Conservation (phyloP, 2,113 vertebrate species). For the Protobothrops flavoviridis region DNA sequence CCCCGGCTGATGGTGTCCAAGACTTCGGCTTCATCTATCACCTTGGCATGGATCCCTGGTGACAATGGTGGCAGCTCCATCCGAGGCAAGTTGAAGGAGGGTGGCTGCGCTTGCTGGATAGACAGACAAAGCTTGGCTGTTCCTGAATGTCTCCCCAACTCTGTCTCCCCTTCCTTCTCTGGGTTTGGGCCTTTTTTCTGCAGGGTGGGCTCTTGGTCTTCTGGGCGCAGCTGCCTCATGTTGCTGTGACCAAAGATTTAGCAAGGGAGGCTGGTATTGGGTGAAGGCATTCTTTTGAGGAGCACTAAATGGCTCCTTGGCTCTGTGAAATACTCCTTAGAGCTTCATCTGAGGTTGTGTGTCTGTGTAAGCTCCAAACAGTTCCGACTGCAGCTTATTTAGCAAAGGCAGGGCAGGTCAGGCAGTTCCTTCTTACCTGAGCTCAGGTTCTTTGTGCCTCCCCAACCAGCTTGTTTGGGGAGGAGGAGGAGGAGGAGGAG, state of each 20-base stretch:
- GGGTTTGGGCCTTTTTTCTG: neutral
- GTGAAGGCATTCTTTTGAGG: neutral
- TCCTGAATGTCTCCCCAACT: too few species aligned
- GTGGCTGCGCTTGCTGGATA: neutral
- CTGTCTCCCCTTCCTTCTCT: neutral
- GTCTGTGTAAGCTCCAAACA: neutral
- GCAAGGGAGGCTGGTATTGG: neutral
- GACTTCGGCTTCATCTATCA: conserved; percentile 92
- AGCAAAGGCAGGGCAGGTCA: neutral
- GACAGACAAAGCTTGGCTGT: neutral
- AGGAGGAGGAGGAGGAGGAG: neutral
- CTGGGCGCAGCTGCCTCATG: neutral
- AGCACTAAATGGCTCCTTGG: neutral
- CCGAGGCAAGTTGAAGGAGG: conserved; percentile 60
- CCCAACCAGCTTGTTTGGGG: neutral
- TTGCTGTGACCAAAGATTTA: neutral
- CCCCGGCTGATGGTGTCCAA: conserved; percentile 95
- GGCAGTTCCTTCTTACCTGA: neutral
- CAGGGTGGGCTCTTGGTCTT: neutral
- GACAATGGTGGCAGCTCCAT: conserved; percentile 94
- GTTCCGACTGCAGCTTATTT: neutral
- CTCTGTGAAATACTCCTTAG: neutral
- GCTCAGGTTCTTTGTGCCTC: neutral
- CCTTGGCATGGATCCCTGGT: conserved; percentile 95
- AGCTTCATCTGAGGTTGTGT: neutral